phyloP scores from a whole-genome alignment of 2,113 vertebrate species.

The Leptosomus discolor region DNA sequence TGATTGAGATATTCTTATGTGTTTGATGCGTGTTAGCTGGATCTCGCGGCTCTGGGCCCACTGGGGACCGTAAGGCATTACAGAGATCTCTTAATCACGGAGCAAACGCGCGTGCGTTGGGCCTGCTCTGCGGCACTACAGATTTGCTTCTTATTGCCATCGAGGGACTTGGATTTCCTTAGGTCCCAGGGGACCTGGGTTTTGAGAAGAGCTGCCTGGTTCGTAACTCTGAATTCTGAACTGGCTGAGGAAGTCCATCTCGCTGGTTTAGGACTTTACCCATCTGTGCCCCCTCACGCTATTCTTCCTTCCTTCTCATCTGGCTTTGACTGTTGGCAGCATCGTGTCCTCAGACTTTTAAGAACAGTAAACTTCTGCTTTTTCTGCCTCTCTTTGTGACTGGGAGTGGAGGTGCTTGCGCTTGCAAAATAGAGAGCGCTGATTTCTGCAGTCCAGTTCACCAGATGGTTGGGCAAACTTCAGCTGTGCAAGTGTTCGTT shows the following conservation, averaged over 20 bases:
- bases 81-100: conserved; percentile 10
- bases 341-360: neutral
- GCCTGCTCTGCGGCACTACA: neutral
- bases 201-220: neutral
- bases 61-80: neutral
- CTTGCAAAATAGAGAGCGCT: neutral
- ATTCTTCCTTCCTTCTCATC: neutral
- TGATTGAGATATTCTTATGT: conserved; percentile 67
- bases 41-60: neutral
- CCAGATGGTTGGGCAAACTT: neutral
- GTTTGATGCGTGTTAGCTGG: neutral
- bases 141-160: neutral
- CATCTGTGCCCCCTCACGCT: neutral
- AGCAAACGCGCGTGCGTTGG: neutral
- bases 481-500: neutral
- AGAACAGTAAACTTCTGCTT: neutral
- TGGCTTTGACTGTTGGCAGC: neutral
- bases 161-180: neutral
- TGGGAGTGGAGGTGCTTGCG: neutral
- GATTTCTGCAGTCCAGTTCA: neutral
- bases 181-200: neutral
- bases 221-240: neutral
- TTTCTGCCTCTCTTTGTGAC: neutral
- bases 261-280: neutral
- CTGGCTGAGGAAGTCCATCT: neutral